These are phyloP conservation scores for Micrasema longulum DNA, from an alignment of 1,140 invertebrate genomes.

Conservation along the genomic window DNA sequence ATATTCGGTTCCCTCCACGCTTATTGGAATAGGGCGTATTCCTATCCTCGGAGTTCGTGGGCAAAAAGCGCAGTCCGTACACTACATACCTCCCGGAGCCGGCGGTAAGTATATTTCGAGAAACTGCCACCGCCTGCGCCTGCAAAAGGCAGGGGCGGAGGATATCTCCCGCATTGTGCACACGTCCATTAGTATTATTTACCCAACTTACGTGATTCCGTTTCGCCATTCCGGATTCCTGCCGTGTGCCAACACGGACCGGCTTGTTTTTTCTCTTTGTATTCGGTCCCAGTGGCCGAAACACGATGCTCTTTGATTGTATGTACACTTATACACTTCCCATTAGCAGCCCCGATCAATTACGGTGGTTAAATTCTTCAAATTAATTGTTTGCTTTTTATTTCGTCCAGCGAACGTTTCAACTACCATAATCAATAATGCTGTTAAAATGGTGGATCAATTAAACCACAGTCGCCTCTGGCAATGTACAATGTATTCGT, in stretches of 20 bases:
- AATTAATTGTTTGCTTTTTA: conserved; percentile 9
- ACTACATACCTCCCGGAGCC: neutral
- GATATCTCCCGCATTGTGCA: conserved; percentile 24
- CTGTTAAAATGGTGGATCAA: conserved; percentile 1
- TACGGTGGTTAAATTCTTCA: conserved; percentile 20
- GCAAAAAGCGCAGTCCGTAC: neutral
- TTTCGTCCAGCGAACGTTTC: neutral
- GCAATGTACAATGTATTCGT: too few relatives aligned
- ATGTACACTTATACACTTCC: conserved; percentile 12
- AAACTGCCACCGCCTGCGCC: neutral
- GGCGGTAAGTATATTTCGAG: neutral
- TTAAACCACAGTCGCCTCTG: conserved; percentile 7
- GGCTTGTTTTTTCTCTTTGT: conserved; percentile 8
- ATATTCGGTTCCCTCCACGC: conserved; percentile 24
- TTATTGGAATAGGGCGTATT: conserved; percentile 27
- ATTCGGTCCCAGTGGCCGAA: conserved; percentile 6
- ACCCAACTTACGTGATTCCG: conserved; percentile 33
- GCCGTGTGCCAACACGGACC: neutral
- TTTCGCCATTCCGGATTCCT: conserved; percentile 23
- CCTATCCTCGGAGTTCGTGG: neutral
- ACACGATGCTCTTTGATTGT: conserved; percentile 26
- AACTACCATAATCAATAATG: neutral
- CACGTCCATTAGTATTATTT: conserved; percentile 35
- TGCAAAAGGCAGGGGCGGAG: neutral
- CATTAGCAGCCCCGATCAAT: conserved; percentile 10